Percentiles rank a stretch among this genome's conserved stretches.
These are phyloP conservation scores for Calameuta idolon DNA, from an alignment of 2,888 invertebrate species.

Conservation along the genomic window DNA sequence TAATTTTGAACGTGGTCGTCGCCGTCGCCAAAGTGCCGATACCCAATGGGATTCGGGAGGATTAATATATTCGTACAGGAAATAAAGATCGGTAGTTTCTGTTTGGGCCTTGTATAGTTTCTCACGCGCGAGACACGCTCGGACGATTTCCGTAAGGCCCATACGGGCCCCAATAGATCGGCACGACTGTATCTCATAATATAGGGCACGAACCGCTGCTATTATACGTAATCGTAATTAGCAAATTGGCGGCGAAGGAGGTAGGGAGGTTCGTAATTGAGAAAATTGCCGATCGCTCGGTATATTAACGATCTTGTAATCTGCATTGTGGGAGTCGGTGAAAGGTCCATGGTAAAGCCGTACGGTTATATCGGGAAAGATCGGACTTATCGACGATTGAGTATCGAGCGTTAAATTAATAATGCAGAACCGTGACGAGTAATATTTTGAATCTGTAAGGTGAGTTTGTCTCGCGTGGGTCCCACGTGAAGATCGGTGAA, in stretches of 20 bases:
- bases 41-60: background rate
- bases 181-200: background rate
- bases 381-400: background rate
- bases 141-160: background rate
- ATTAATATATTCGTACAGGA: background rate
- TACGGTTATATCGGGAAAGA: background rate
- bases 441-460: background rate
- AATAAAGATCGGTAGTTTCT: background rate
- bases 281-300: conserved; percentile 11
- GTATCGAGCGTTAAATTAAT: background rate
- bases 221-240: background rate
- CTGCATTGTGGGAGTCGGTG: conserved; percentile 58
- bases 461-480: background rate
- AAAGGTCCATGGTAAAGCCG: conserved; percentile 34
- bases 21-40: background rate
- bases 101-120: background rate
- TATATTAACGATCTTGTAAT: conserved; percentile 57
- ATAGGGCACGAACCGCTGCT: background rate
- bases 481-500: background rate
- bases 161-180: background rate
- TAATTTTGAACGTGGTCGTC: background rate
- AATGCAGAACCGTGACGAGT: background rate
- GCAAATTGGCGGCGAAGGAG: background rate
- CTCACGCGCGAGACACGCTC: background rate
- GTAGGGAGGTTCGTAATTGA: background rate